Conservation (phyloP, 2,888 invertebrate genomes). For the Shargacucullia verbasci region DNA sequence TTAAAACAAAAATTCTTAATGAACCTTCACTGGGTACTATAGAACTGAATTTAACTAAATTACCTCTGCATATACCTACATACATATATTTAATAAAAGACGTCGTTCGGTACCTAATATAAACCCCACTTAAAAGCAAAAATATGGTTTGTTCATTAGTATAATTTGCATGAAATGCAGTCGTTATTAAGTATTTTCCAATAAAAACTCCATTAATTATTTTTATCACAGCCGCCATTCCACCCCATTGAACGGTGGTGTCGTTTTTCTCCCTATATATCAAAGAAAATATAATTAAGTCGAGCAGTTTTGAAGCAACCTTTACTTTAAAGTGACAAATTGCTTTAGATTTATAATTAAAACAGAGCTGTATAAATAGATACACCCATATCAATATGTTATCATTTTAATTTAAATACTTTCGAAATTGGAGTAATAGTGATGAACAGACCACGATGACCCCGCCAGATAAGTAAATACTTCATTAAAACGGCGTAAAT, state of each 20-base stretch:
- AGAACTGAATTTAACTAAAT: no score
- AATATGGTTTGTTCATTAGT: slow-evolving; percentile 33
- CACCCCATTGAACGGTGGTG: slow-evolving; percentile 33
- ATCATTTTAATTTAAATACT: no score
- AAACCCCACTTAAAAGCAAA: slow-evolving; percentile 7
- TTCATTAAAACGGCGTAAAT: slow-evolving; percentile 53
- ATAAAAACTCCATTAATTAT: slow-evolving; percentile 64
- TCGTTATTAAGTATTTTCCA: slow-evolving; percentile 63
- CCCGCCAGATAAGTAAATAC: slow-evolving; percentile 38
- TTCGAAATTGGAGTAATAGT: no score
- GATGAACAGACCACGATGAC: slow-evolving; percentile 19
- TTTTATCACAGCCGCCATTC: slow-evolving; percentile 62
- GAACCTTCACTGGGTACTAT: slow-evolving; percentile 6
- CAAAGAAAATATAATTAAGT: slow-evolving; percentile 5
- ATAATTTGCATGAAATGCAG: slow-evolving; percentile 31
- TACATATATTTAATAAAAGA: slow-evolving; percentile 9
- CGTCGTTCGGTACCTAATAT: neutral
- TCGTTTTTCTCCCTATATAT: slow-evolving; percentile 7
- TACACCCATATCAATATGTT: no score
- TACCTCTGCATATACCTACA: no score
- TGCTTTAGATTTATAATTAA: no score
- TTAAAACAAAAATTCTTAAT: slow-evolving; percentile 29
- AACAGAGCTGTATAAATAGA: no score
- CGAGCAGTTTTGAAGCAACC: neutral
- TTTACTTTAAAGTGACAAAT: no score